Evolutionary conservation across 2,888 invertebrate species (phyloP), one percentile per base, ranked within the genome.

Genomic region (Lomographa bimaculata): DNA sequence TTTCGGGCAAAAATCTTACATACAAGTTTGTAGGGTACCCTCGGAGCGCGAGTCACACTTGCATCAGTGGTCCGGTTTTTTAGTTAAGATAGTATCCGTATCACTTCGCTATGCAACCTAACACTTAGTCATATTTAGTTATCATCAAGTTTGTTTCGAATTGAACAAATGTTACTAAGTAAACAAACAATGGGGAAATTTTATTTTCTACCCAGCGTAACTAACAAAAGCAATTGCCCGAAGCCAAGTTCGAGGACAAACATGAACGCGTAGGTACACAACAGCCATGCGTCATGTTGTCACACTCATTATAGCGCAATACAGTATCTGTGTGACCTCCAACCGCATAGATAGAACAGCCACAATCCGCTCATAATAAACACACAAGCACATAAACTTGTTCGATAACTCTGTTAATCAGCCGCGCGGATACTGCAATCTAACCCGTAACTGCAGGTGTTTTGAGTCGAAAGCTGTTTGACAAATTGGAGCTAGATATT

Each of bases 281-380:
- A 14, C 9, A 18, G 11, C 9, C 25, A 36, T 37, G 29, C 29
- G 29, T 37, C 37, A 29, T 18, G 7, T 14, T 7, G 19, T 23
- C 7, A 10, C 21, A 28, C 12, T 11, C 16, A 21, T 9, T 35
- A 30, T 7, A 26, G 5, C 12, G 20, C 26, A 7, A 9, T 23
- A 23, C 18, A 17, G 21, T 21, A 35, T 37, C 32, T 30, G 18
- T 10, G 36, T 35, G 39, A 46, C 44, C 30, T 42, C 33, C 32
- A 33, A 19, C 16, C 42, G 34, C 26, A 25, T 42, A 34, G 33
- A 21, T 27, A 37, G 26, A 16, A 10, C 29, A 34, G 17, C 12
- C 18, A 19, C 37, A 25, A 17, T 8, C 10, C 23, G 28, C 16
- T 42, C 36, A 42, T 30, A 29, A 30, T 14, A 12, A 20, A 30